These are phyloP conservation scores for Drosophila elegans DNA, from an alignment of 1,140 invertebrate genomes.

Conservation along the genomic window DNA sequence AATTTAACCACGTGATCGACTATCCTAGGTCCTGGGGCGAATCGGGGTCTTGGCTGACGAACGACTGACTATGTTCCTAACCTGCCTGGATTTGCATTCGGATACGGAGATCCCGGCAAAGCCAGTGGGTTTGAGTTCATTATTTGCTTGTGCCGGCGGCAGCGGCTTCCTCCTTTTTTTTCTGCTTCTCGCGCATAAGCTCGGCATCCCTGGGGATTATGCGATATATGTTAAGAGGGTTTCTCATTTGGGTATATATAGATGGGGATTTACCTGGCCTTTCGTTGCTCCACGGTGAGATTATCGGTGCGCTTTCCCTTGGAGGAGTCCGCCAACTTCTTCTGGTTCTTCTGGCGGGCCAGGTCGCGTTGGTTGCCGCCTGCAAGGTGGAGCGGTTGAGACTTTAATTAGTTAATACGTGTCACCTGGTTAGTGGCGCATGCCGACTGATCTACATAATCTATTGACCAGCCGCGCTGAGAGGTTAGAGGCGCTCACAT, in stretches of 20 bases:
- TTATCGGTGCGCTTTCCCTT: slow-evolving; percentile 89
- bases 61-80: slow-evolving; percentile 36
- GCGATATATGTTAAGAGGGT: not conserved
- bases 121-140: slow-evolving; percentile 12
- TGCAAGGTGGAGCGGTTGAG: slow-evolving; percentile 62
- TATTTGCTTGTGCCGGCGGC: slow-evolving; percentile 69
- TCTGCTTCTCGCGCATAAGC: slow-evolving; percentile 92
- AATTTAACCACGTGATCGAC: slow-evolving; percentile 25
- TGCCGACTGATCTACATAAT: slow-evolving; percentile 24
- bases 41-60: slow-evolving; percentile 25
- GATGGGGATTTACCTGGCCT: slow-evolving; percentile 88
- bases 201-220: slow-evolving; percentile 90
- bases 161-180: slow-evolving; percentile 87
- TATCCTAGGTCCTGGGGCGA: slow-evolving; percentile 25
- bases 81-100: slow-evolving; percentile 15
- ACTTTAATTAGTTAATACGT: slow-evolving; percentile 2
- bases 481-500: slow-evolving; percentile 41
- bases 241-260: slow-evolving; percentile 46
- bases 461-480: slow-evolving; percentile 2
- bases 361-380: slow-evolving; percentile 95
- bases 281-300: slow-evolving; percentile 91
- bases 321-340: slow-evolving; percentile 89
- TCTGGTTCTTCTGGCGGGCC: slow-evolving; percentile 92
- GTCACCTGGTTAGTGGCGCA: slow-evolving; percentile 31
- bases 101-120: slow-evolving; percentile 1